Conservation (phyloP, 2,888 invertebrate genomes). For the Marasmarcha lunaedactyla region DNA sequence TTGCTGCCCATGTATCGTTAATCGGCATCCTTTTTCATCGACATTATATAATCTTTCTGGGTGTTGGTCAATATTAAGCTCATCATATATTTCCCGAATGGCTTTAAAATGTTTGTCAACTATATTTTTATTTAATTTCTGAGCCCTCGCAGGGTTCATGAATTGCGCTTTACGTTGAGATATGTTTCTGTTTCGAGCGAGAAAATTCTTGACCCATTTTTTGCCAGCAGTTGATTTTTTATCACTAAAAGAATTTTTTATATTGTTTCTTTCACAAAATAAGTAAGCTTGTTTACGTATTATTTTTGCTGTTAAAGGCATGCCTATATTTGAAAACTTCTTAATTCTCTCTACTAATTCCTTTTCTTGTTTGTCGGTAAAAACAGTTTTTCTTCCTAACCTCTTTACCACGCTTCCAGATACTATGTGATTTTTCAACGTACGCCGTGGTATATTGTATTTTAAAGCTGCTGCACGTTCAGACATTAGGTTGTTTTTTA, state of each 20-base stretch:
- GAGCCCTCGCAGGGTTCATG: conserved; percentile 14
- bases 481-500: conserved; percentile 7
- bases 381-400: conserved; percentile 5
- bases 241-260: conserved; percentile 9
- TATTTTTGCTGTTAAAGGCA: conserved; percentile 14
- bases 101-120: conserved; percentile 12
- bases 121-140: conserved; percentile 11
- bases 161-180: conserved; percentile 9
- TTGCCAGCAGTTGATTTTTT: conserved; percentile 5
- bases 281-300: conserved; percentile 11
- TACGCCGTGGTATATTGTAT: conserved; percentile 9
- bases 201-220: conserved; percentile 10
- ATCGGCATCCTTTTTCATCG: conserved; percentile 13
- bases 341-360: conserved; percentile 10
- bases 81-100: conserved; percentile 12
- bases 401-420: conserved; percentile 3
- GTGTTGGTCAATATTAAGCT: conserved; percentile 10
- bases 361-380: conserved; percentile 11
- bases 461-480: conserved; percentile 7
- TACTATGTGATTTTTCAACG: conserved; percentile 8
- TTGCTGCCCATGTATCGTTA: conserved; percentile 13
- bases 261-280: conserved; percentile 13
- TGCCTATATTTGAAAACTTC: conserved; percentile 12
- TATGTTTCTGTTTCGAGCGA: conserved; percentile 10
- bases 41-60: conserved; percentile 12